A percentile compares a stretch with the other conserved stretches of the same genome.
phyloP scores from a whole-genome alignment of 2,888 invertebrate species.

The Sarcophaga subvicina region DNA sequence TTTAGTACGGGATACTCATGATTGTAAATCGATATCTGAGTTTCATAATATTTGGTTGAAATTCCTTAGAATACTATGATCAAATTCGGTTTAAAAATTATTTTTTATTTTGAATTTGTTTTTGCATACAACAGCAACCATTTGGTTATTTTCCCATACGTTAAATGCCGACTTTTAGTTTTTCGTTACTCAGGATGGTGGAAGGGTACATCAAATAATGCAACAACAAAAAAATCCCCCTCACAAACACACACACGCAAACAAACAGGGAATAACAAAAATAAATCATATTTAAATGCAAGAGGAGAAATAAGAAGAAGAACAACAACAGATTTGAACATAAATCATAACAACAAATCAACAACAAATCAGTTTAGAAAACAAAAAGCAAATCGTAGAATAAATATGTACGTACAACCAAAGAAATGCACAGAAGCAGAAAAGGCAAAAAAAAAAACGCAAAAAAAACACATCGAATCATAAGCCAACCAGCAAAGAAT shows the following conservation, averaged over 20 bases:
- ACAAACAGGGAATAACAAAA: constrained; percentile 11
- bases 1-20: no score
- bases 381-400: constrained; percentile 13
- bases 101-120: neutral
- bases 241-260: neutral
- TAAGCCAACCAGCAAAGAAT: constrained; percentile 1
- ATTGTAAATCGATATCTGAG: no score
- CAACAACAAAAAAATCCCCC: no score
- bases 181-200: no score
- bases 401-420: neutral
- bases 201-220: no score
- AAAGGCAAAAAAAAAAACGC: constrained; percentile 22
- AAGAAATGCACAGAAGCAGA: constrained; percentile 6
- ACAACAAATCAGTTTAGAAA: constrained; percentile 31
- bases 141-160: constrained; percentile 42
- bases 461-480: no score
- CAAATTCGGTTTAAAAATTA: no score
- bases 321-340: constrained; percentile 5
- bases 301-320: no score
- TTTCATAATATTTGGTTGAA: no score
- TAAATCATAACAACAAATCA: constrained; percentile 56
- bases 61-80: no score
- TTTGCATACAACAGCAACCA: neutral
- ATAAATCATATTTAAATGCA: neutral
- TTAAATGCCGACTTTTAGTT: constrained; percentile 8